Percentiles rank a stretch among this genome's conserved stretches.
Conservation (phyloP, 2,113 vertebrate genomes). For the Ctenomys sociabilis region DNA sequence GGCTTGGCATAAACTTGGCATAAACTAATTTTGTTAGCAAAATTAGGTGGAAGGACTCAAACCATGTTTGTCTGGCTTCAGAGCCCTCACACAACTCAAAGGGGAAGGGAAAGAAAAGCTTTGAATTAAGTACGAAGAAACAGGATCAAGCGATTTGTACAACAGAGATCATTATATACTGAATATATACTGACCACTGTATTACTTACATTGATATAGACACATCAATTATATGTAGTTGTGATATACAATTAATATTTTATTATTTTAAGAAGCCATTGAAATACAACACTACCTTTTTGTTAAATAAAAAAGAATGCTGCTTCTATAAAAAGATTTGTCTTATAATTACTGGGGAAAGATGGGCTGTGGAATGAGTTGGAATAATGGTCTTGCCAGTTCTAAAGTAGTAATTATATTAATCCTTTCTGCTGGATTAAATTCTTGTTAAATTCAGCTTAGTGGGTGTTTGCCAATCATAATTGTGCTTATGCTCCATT, state of each 20-base stretch:
- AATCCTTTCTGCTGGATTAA: neutral
- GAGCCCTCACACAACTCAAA: neutral
- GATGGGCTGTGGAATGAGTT: neutral
- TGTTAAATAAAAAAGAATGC: neutral
- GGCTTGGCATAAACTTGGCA: neutral
- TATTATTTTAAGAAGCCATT: neutral
- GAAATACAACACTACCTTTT: constrained; percentile 30
- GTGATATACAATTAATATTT: neutral
- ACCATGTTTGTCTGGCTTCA: neutral
- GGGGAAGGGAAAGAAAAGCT: neutral
- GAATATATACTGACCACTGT: neutral
- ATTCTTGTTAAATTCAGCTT: neutral
- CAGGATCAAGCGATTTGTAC: neutral
- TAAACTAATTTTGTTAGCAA: neutral
- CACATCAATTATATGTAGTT: neutral
- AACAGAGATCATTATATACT: neutral
- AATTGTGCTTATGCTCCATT: constrained; percentile 30
- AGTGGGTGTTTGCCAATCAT: neutral
- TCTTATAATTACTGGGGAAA: neutral
- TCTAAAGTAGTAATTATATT: neutral
- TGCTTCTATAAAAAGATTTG: neutral
- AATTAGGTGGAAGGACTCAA: neutral
- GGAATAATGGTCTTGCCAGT: neutral
- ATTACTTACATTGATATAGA: neutral
- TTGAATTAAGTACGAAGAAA: neutral